Base-by-base conservation (phyloP, 2,888 invertebrate species). In the Cactoblastis cactorum region DNA sequence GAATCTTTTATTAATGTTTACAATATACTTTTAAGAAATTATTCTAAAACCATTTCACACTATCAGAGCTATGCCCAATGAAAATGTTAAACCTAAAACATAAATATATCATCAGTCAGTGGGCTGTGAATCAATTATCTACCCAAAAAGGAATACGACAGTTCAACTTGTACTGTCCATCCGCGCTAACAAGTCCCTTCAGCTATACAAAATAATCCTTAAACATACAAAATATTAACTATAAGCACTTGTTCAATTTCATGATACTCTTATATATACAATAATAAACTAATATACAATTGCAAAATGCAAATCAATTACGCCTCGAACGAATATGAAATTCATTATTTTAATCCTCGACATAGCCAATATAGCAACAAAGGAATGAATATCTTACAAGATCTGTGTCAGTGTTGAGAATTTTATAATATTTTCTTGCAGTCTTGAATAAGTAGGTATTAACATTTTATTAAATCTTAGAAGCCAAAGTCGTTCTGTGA, bases 71-170 rank as follows among this genome's bases (percentile, higher is more conserved):
- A 55, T 67, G 74, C 78, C 78, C 80, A 68, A 71, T 75, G 75
- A 77, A 71, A 62, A 65, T 58, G 67, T 76, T 75, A 70, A 80
- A 74, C 72, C 80, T 80, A 82, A 79, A 77, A 77, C 75, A 83
- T 80, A 84, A 79, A 83, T 81, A 83, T 65, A 83, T 85, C n/a
- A n/a, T n/a, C 85, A 85, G 85, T 85, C 85, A 82, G 80, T 77
- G 84, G 82, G 82, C 80, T 74, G 77, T 71, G 63, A 71, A 66
- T 53, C 55, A 63, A 64, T 71, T 71, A 63, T 28, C 62, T 80
- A 79, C 80, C 68, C 77, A 77, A 77, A 45, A 69, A 72, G 63
- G 69, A 69, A 63, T 69, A 65, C 65, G 56, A 64, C 55, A 52
- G 51, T 63, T 59, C 59, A 67, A 54, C 61, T 58, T 53, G 57